Evolutionary conservation across 2,888 invertebrate species (phyloP).

Genomic region (Trisateles emortualis): DNA sequence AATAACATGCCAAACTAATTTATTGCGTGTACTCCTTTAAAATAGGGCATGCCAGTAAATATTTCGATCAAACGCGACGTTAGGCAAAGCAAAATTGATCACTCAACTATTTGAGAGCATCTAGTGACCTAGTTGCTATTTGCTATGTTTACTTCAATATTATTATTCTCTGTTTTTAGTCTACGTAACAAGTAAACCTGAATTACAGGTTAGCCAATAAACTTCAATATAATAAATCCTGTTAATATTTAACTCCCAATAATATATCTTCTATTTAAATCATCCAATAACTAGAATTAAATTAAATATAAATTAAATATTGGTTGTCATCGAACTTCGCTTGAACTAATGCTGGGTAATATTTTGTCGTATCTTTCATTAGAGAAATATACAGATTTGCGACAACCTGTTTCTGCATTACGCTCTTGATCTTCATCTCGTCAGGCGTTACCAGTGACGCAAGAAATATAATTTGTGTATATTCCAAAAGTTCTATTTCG

Average conservation of each 20-base stretch:
- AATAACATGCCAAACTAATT: conserved; percentile 3
- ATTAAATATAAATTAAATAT: too few relatives aligned
- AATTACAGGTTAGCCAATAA: background rate
- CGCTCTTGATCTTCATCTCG: conserved; percentile 79
- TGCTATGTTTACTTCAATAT: conserved; percentile 30
- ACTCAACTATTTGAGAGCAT: conserved; percentile 33
- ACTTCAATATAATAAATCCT: too few relatives aligned
- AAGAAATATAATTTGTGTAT: conserved; percentile 82
- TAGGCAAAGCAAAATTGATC: conserved; percentile 12
- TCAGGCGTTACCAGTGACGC: conserved; percentile 76
- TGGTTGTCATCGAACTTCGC: too few relatives aligned
- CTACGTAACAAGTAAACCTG: background rate
- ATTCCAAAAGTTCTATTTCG: conserved; percentile 86
- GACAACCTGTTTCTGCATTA: conserved; percentile 44
- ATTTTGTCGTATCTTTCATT: background rate
- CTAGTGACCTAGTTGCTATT: conserved; percentile 32
- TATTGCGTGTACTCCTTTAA: background rate
- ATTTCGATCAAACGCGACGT: conserved; percentile 5
- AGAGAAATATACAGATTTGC: conserved; percentile 14
- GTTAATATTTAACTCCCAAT: background rate
- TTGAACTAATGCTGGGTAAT: background rate
- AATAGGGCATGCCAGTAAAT: background rate
- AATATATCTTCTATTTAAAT: too few relatives aligned
- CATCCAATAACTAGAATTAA: too few relatives aligned
- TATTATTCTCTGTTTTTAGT: conserved; percentile 10